Base-by-base conservation (phyloP, 2,888 invertebrate genomes). In the Xylophagus ater region DNA sequence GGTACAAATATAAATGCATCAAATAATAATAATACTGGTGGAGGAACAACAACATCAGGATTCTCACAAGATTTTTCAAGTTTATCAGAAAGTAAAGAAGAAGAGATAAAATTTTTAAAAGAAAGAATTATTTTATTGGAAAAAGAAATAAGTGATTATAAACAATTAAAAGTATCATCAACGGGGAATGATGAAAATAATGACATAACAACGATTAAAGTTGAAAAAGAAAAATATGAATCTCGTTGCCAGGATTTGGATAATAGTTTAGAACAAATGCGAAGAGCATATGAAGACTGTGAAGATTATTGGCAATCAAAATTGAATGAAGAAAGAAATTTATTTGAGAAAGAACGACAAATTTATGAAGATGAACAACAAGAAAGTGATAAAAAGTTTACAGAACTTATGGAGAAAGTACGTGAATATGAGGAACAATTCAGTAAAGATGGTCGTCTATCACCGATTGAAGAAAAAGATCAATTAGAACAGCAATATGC, bases 271-370 rank as follows among this genome's bases (percentile, higher is more conserved):
- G 84, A 85, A 56, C 70, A 81, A 54, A 66, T 88, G 65, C 74
- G 75, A 51, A 70, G 69, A 30, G 88, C 87, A 56, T 86, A 84
- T 57, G 87, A 87, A 52, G 77, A 78, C 44, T 83, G 85, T 59
- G 89, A 89, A 59, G 87, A 87, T 58, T 88, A 88, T 65, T 89
- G 88, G 88, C 72, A 76, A 34, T 67, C 68, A 21, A 87, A 87
- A 62, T 65, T 88, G 41, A 77, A 79, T 33, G 84, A 82, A 45
- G 88, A 88, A 60, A 71, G 87, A 19, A 74, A 74, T 47, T 64
- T 78, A 40, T 80, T 77, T 55, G 64, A 64, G 17, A 76, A 78
- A 47, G 85, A 86, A 56, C 81, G 83, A 53, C 74, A 74, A 52
- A 59, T 63, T 37, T 64, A 64, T 40, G 81, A 80, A 52, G 76